phyloP scores from a whole-genome alignment of 2,888 invertebrate species.

The Folsomia candida region DNA sequence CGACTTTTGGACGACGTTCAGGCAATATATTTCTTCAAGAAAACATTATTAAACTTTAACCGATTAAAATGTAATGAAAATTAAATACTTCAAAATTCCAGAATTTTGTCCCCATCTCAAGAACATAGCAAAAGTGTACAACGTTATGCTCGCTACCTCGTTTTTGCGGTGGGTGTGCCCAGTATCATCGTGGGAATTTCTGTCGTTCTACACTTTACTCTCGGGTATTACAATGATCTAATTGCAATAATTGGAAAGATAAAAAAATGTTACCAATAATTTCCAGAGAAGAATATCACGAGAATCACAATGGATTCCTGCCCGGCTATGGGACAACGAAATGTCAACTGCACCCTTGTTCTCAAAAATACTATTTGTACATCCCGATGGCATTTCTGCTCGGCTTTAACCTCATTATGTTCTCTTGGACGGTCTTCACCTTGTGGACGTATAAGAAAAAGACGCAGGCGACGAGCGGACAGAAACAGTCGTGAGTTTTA shows the following conservation, averaged over 20 bases:
- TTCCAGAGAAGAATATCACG: background rate
- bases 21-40: background rate
- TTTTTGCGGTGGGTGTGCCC: constrained; percentile 23
- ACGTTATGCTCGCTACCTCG: constrained; percentile 11
- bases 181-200: constrained; percentile 19
- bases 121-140: background rate
- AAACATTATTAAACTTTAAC: background rate
- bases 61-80: background rate
- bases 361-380: constrained; percentile 25
- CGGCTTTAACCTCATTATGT: constrained; percentile 29
- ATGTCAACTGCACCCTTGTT: constrained; percentile 21
- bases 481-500: constrained; percentile 37
- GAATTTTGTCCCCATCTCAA: constrained; percentile 19
- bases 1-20: constrained; percentile 32
- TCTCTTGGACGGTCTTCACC: constrained; percentile 33
- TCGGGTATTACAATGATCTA: background rate
- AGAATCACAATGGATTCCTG: background rate
- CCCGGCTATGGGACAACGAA: constrained; percentile 26
- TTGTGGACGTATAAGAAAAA: constrained; percentile 31
- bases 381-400: constrained; percentile 33
- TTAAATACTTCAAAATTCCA: background rate
- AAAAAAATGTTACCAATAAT: background rate
- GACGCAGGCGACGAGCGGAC: constrained; percentile 21
- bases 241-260: background rate
- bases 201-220: constrained; percentile 7